A percentile compares a stretch with the other conserved stretches of the same genome.
Evolutionary conservation across 2,888 invertebrate genomes (phyloP).

Genomic region (Cremastobaeus sp.): DNA sequence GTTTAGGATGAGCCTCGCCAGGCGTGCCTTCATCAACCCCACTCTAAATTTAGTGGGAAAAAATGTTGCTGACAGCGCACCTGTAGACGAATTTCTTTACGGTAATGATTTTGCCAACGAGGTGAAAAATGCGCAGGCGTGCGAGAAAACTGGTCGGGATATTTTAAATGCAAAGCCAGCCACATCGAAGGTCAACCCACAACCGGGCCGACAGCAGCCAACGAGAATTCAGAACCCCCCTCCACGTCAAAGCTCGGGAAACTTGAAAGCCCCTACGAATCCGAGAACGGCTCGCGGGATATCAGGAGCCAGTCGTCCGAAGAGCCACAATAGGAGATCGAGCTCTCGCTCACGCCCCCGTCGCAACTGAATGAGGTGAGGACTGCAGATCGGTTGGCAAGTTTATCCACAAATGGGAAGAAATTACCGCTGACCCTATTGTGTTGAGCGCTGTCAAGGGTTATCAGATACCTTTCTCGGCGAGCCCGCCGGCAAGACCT

Average conservation of each 20-base stretch:
- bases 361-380: conserved; percentile 13
- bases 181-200: conserved; percentile 1
- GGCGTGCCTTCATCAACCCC: conserved; percentile 32
- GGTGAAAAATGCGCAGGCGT: conserved; percentile 21
- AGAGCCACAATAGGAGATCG: conserved; percentile 6
- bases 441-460: conserved; percentile 11
- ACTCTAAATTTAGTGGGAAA: conserved; percentile 23
- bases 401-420: conserved; percentile 6
- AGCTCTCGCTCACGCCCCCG: neutral
- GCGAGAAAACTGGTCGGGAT: conserved; percentile 2
- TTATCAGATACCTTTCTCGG: conserved; percentile 12
- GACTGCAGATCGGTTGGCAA: neutral
- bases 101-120: conserved; percentile 25
- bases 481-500: no score
- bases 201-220: no score
- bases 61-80: conserved; percentile 16
- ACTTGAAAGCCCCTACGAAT: conserved; percentile 17
- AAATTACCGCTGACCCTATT: conserved; percentile 3
- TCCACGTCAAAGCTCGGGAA: conserved; percentile 19
- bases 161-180: neutral
- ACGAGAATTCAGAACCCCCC: no score
- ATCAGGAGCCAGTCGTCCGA: conserved; percentile 4
- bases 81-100: conserved; percentile 27
- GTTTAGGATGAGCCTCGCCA: conserved; percentile 9
- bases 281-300: neutral